Evolutionary conservation across 2,888 invertebrate species (phyloP).

Genomic region (Exephanes ischioxanthus): DNA sequence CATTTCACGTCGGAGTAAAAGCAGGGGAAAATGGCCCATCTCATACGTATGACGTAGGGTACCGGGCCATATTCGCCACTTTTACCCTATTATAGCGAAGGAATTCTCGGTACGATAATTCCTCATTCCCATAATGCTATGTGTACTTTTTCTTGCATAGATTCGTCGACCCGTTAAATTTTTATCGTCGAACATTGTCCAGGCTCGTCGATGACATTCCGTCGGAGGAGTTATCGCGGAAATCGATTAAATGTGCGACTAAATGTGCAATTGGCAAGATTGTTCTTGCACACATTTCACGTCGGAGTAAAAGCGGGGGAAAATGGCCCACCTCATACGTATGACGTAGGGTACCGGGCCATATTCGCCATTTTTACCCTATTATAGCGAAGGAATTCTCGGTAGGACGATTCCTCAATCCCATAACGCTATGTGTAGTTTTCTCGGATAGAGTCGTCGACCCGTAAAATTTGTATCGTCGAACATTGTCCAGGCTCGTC

Average conservation of each 20-base stretch:
- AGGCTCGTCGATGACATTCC: not conserved
- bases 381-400: too few species aligned
- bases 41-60: too few species aligned
- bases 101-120: too few species aligned
- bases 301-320: not conserved
- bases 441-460: not conserved
- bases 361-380: too few species aligned
- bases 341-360: too few species aligned
- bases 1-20: not conserved
- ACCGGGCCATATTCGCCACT: too few species aligned
- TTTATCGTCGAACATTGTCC: not conserved
- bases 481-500: not conserved
- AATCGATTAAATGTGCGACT: not conserved
- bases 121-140: too few species aligned
- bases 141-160: not conserved
- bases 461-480: not conserved
- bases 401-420: too few species aligned
- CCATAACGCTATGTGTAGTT: not conserved
- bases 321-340: too few species aligned
- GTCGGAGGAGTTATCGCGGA: too few species aligned
- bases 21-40: too few species aligned
- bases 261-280: slow-evolving; percentile 12
- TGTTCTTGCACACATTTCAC: not conserved
- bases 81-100: too few species aligned
- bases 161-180: not conserved